These are phyloP conservation scores for Numida meleagris DNA, from an alignment of 2,113 vertebrate genomes.

Conservation along the genomic window DNA sequence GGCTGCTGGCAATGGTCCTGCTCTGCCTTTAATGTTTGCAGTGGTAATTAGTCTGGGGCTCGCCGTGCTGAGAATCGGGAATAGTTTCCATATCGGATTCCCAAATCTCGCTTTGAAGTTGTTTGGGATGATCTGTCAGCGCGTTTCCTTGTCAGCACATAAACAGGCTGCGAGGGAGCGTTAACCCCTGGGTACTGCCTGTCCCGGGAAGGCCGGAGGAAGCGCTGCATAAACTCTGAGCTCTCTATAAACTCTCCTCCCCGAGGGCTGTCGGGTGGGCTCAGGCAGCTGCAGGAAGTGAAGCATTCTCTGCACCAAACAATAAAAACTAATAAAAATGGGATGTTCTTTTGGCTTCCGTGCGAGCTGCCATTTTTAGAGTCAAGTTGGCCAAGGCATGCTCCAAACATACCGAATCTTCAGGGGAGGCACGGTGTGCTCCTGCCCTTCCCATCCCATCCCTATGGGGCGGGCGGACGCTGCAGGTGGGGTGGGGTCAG, in stretches of 20 bases:
- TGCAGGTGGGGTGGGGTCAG: not conserved
- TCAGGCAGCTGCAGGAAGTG: not conserved
- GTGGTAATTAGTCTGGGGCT: not conserved
- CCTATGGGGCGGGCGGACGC: rapidly evolving
- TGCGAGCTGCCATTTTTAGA: not conserved
- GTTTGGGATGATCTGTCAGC: slow-evolving; percentile 72
- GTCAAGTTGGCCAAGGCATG: rapidly evolving
- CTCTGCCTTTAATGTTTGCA: not conserved
- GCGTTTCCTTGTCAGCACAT: slow-evolving; percentile 63
- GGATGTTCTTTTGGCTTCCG: not conserved
- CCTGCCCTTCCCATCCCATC: not conserved
- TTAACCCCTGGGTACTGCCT: slow-evolving; percentile 48
- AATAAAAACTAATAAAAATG: not conserved
- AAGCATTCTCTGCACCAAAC: not conserved
- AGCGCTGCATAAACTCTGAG: not conserved
- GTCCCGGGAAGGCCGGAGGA: slow-evolving; percentile 40
- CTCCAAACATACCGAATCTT: rapidly evolving
- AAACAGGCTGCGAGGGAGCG: slow-evolving; percentile 15
- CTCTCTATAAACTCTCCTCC: not conserved
- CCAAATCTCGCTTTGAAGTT: slow-evolving; percentile 67
- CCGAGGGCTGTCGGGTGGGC: not conserved
- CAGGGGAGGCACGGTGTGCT: rapidly evolving
- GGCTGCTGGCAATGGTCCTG: not conserved
- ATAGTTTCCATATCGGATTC: slow-evolving; percentile 55
- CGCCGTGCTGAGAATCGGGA: not conserved